Conservation (phyloP, 2,888 invertebrate species). For the Synanthedon myopaeformis region DNA sequence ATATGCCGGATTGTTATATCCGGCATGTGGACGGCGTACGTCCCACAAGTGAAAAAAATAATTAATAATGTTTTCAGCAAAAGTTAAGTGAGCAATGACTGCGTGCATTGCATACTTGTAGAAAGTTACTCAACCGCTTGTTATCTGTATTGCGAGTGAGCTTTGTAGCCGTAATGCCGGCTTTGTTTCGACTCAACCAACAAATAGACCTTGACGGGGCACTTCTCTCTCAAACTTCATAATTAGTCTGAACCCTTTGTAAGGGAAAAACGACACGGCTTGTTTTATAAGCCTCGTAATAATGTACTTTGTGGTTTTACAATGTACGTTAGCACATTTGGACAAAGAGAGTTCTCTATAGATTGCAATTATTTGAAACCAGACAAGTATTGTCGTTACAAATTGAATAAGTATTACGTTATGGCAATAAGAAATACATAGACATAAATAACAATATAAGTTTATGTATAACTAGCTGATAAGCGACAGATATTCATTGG, state of each 20-base stretch:
- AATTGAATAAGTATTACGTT: too few species aligned
- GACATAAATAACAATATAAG: too few species aligned
- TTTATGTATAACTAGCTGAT: too few species aligned
- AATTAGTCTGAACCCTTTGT: conserved; percentile 2
- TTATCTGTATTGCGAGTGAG: neutral
- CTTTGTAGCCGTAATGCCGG: conserved; percentile 2
- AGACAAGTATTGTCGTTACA: too few species aligned
- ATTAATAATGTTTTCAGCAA: neutral
- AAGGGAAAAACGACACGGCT: neutral
- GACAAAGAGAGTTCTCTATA: too few species aligned
- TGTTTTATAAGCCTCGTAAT: neutral
- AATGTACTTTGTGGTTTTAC: neutral
- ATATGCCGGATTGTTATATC: too few species aligned
- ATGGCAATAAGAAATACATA: too few species aligned
- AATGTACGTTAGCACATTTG: neutral
- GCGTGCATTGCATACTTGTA: neutral
- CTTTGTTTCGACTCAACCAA: conserved; percentile 5
- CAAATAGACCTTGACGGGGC: conserved; percentile 6
- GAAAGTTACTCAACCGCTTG: neutral
- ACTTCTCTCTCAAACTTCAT: conserved; percentile 4
- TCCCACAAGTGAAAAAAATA: neutral
- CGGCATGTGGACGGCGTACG: too few species aligned
- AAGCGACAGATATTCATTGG: too few species aligned
- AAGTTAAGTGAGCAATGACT: neutral
- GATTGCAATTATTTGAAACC: too few species aligned